phyloP scores from a whole-genome alignment of 2,797 vertebrate species.

The Sternotherus odoratus region DNA sequence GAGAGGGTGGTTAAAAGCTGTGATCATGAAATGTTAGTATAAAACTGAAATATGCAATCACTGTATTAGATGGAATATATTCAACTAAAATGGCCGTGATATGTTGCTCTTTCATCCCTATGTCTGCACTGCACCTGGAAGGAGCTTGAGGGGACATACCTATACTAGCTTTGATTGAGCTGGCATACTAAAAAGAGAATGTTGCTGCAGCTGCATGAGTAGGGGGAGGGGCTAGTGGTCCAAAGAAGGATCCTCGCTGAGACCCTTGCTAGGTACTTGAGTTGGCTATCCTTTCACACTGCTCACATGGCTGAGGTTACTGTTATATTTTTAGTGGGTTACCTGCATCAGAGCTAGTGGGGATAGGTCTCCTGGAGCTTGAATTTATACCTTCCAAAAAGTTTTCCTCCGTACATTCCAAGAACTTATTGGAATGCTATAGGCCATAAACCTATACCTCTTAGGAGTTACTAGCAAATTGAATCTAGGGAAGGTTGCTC shows the following conservation, averaged over 20 bases:
- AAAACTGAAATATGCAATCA: not conserved
- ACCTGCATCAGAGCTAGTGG: not conserved
- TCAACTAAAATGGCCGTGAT: conserved; percentile 37
- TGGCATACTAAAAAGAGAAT: not conserved
- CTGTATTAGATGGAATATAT: conserved; percentile 38
- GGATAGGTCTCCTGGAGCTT: not conserved
- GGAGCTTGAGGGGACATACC: not conserved
- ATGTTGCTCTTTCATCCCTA: conserved; percentile 38
- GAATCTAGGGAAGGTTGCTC: conserved; percentile 72
- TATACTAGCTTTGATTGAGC: not conserved
- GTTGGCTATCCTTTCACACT: not conserved
- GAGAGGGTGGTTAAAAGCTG: not conserved
- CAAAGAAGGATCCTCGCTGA: not conserved
- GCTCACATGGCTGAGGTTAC: not conserved
- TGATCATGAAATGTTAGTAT: not conserved
- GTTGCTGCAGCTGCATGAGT: not conserved
- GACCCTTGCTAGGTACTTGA: not conserved
- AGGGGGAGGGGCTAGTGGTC: not conserved
- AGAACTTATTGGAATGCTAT: no score
- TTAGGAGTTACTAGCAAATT: conserved; percentile 69
- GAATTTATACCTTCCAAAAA: not conserved
- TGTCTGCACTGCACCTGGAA: not conserved
- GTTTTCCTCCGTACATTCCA: no score
- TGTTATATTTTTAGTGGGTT: not conserved
- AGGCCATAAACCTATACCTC: conserved; percentile 44